Conservation (phyloP, 2,113 vertebrate species). For the Cephalophus harveyi region DNA sequence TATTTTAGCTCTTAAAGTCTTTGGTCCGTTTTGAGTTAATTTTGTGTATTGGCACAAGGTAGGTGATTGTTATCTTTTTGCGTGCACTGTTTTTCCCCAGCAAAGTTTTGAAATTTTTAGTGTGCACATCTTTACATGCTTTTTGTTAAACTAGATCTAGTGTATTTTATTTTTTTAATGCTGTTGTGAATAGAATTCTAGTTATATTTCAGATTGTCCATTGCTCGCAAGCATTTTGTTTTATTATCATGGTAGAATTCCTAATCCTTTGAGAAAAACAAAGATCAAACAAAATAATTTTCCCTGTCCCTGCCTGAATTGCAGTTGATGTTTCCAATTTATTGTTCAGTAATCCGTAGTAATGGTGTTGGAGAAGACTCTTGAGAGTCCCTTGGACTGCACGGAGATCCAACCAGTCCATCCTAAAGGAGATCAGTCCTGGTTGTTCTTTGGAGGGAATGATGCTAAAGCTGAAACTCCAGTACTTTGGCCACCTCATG, state of each 20-base stretch:
- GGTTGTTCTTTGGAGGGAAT: no score
- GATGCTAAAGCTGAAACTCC: no score
- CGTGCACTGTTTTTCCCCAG: background rate
- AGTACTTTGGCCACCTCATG: no score
- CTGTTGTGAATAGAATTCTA: background rate
- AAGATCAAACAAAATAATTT: background rate
- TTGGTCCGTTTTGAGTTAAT: background rate
- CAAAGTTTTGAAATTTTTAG: background rate
- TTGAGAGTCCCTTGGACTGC: no score
- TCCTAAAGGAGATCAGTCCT: no score
- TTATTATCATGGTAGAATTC: background rate
- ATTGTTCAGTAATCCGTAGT: background rate
- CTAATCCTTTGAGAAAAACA: background rate
- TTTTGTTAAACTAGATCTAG: background rate
- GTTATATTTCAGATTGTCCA: background rate
- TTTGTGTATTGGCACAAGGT: background rate
- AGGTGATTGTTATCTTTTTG: background rate
- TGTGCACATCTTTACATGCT: background rate
- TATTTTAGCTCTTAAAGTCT: slow-evolving; percentile 7
- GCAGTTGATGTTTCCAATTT: background rate
- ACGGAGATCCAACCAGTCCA: no score
- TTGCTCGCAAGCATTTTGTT: background rate
- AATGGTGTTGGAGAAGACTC: background rate
- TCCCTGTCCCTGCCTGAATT: background rate
- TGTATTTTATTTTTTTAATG: background rate